phyloP scores from a whole-genome alignment of 2,888 invertebrate genomes.

The Nemotelus pantherinus region DNA sequence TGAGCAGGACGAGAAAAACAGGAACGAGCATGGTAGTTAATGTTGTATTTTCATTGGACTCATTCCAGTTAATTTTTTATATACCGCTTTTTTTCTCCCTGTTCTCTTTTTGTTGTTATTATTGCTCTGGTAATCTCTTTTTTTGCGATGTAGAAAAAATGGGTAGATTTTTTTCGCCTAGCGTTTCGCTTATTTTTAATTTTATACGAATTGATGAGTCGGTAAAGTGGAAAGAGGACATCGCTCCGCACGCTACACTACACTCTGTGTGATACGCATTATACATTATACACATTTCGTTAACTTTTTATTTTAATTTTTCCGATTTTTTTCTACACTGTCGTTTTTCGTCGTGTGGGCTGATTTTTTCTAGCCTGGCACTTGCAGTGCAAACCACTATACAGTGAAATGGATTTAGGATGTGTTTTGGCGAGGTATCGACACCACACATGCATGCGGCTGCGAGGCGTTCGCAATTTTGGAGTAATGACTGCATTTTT shows the following conservation, averaged over 20 bases:
- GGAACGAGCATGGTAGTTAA: constrained; percentile 25
- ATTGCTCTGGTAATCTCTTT: constrained; percentile 38
- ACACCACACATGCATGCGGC: constrained; percentile 40
- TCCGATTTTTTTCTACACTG: constrained; percentile 16
- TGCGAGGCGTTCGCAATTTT: constrained; percentile 38
- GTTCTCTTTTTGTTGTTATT: constrained; percentile 28
- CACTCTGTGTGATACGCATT: not conserved
- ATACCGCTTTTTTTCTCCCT: constrained; percentile 20
- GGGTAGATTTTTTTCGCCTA: constrained; percentile 32
- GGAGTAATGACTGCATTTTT: constrained; percentile 65
- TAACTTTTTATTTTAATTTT: constrained; percentile 32
- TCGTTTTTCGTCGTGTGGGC: constrained; percentile 34
- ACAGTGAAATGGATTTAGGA: constrained; percentile 48
- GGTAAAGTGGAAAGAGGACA: constrained; percentile 14
- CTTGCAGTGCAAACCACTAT: constrained; percentile 9
- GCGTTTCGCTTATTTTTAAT: constrained; percentile 41
- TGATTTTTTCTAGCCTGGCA: constrained; percentile 33
- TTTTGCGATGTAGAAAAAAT: constrained; percentile 36
- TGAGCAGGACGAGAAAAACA: not conserved
- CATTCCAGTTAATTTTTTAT: constrained; percentile 42
- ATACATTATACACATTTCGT: not conserved
- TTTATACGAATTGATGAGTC: constrained; percentile 40
- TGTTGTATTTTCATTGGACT: constrained; percentile 44
- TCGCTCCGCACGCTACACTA: not conserved
- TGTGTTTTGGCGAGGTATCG: constrained; percentile 46